A percentile compares a stretch with the other conserved stretches of the same genome.
Evolutionary conservation across 2,888 invertebrate genomes (phyloP).

Genomic region (Nesidiocoris tenuis): DNA sequence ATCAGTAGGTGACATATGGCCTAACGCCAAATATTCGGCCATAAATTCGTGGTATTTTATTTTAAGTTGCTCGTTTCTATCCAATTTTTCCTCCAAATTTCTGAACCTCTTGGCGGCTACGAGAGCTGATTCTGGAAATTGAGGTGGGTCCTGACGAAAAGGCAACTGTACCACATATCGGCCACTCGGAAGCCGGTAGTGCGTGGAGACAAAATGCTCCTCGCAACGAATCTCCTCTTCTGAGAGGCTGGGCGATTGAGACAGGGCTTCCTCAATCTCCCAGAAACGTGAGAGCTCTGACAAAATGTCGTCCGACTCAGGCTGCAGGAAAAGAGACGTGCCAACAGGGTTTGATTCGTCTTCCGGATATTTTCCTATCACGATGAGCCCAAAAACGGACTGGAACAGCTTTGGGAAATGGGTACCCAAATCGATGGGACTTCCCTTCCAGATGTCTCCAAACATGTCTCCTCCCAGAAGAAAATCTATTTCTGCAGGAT

Average conservation of each 20-base stretch:
- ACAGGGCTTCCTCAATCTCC: background rate
- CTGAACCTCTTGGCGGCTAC: background rate
- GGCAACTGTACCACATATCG: conserved; percentile 6
- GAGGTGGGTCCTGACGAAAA: background rate
- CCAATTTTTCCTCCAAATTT: background rate
- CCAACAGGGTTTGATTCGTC: background rate
- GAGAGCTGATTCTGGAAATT: background rate
- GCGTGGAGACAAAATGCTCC: conserved; percentile 5
- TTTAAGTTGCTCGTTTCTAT: background rate
- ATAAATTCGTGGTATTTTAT: background rate
- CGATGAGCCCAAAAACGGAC: background rate
- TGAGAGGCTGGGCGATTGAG: background rate
- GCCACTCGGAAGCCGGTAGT: background rate
- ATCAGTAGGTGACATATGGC: conserved; percentile 11
- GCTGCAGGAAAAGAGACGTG: background rate
- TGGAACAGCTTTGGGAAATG: background rate
- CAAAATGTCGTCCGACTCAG: background rate
- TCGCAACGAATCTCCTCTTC: conserved; percentile 2
- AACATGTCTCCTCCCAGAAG: background rate
- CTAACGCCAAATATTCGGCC: background rate
- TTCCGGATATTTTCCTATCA: background rate
- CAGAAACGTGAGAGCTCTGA: background rate
- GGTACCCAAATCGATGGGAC: background rate
- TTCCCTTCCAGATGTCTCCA: background rate
- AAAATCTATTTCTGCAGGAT: background rate